Evolutionary conservation across 2,888 invertebrate species (phyloP).

Genomic region (Mesorhabditis spiculigera): DNA sequence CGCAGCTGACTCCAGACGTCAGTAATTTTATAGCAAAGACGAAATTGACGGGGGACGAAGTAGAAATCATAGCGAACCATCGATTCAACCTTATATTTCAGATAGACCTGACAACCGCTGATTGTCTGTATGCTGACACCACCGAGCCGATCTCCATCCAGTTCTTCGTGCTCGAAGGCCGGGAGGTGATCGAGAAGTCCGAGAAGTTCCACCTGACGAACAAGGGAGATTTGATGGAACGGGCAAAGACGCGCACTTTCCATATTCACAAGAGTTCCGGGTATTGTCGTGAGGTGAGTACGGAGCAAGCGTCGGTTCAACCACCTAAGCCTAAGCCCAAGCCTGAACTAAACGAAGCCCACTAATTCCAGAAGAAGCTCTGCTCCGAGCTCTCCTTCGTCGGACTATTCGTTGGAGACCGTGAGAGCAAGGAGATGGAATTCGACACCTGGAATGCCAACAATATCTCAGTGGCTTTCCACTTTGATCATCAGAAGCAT

Average conservation of each 20-base stretch:
- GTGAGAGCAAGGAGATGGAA: neutral
- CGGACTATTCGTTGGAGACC: neutral
- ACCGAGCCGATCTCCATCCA: constrained; percentile 1
- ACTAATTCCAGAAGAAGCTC: neutral
- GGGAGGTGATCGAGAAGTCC: neutral
- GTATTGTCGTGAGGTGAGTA: neutral
- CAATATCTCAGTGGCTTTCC: neutral
- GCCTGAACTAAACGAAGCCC: no score
- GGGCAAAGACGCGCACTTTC: neutral
- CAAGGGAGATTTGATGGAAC: neutral
- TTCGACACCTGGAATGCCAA: constrained; percentile 4
- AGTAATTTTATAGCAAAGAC: no score
- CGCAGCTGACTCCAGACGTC: no score
- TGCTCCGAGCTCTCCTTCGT: neutral
- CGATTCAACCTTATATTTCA: neutral
- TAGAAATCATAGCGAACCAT: no score
- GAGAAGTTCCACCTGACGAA: neutral
- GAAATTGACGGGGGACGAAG: no score
- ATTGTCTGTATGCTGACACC: constrained; percentile 2
- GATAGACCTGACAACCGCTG: neutral
- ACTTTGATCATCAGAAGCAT: neutral
- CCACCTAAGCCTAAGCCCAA: no score
- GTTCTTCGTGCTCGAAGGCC: constrained; percentile 4
- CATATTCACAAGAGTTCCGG: constrained; percentile 1
- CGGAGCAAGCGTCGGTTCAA: no score